Base-by-base conservation (phyloP, 2,797 vertebrate genomes). In the Pangasius macronema region DNA sequence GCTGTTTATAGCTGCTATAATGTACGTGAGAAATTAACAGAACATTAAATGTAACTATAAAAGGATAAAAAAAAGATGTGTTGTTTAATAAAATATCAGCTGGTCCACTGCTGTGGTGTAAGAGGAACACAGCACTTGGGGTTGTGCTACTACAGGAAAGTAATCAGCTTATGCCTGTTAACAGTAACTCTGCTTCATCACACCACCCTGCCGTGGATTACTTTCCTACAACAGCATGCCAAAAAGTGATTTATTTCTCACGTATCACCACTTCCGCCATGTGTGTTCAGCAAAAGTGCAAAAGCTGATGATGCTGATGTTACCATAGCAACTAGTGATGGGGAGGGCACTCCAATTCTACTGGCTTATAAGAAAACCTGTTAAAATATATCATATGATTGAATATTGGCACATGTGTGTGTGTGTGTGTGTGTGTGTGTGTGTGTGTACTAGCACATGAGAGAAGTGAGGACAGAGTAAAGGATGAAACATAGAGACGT, bases 381-480 rank as follows among this genome's bases (percentile, higher is more conserved):
- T 10, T 24, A 22, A 42, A 39, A 27, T 24, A 46, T 46, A 75
- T 5, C 2, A 8, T 14, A n/a, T 76, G 24, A 49, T 0, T 75
- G 72, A 73, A 46, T 27, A 24, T 27, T 4, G 63, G 13, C 59
- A 27, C 13, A 0, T 65, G 63, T 30, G 63, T 67, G 63, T 67
- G 24, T n/a, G 27, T 75, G 72, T 76, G 73, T 76, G 73, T 76
- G 46, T 76, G 75, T 77, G 49, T 33, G 27, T 77, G 18, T 42
- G 5, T 39, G 53, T 57, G 76, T 39, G 16, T 18, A 14, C 1
- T 6, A 7, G 13, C 27, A 49, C 5, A n/a, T 5, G 39, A 24
- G 20, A 20, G 68, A 10, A 20, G 39, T 10, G 2, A 16, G 42
- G 5, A 6, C 2, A 75, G 72, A 75, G 39, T 46, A 75, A 46